phyloP scores from a whole-genome alignment of 2,888 invertebrate species.

The Troglohyphantes excavatus region DNA sequence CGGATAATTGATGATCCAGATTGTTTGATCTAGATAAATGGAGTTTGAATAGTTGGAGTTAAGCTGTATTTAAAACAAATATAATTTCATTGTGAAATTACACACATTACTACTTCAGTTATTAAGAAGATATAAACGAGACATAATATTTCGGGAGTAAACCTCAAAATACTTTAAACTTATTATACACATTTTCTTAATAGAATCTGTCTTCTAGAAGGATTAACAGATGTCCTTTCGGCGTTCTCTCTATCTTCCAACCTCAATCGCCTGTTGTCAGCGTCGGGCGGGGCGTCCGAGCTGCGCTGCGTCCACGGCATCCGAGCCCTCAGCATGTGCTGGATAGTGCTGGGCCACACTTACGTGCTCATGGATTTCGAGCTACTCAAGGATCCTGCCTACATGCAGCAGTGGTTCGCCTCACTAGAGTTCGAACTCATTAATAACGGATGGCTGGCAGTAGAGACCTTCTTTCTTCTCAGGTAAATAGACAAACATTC shows the following conservation, averaged over 20 bases:
- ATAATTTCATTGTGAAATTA: too few relatives aligned
- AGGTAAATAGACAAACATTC: constrained; percentile 22
- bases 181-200: too few relatives aligned
- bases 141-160: too few relatives aligned
- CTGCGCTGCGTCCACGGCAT: constrained; percentile 63
- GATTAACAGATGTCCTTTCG: background rate
- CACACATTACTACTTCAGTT: too few relatives aligned
- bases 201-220: too few relatives aligned
- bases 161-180: too few relatives aligned
- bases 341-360: constrained; percentile 50
- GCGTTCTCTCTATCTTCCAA: constrained; percentile 58
- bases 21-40: too few relatives aligned
- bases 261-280: constrained; percentile 16
- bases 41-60: too few relatives aligned
- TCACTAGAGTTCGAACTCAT: constrained; percentile 41
- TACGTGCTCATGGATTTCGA: constrained; percentile 59
- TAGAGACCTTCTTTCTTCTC: constrained; percentile 52
- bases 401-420: constrained; percentile 26
- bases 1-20: too few relatives aligned
- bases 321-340: constrained; percentile 53
- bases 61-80: too few relatives aligned
- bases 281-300: constrained; percentile 24
- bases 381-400: constrained; percentile 47
- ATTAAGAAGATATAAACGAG: too few relatives aligned
- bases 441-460: constrained; percentile 57